Percentiles rank a stretch among this genome's conserved stretches.
phyloP scores from a whole-genome alignment of 2,797 vertebrate species.

The Otolemur crassicaudatus region DNA sequence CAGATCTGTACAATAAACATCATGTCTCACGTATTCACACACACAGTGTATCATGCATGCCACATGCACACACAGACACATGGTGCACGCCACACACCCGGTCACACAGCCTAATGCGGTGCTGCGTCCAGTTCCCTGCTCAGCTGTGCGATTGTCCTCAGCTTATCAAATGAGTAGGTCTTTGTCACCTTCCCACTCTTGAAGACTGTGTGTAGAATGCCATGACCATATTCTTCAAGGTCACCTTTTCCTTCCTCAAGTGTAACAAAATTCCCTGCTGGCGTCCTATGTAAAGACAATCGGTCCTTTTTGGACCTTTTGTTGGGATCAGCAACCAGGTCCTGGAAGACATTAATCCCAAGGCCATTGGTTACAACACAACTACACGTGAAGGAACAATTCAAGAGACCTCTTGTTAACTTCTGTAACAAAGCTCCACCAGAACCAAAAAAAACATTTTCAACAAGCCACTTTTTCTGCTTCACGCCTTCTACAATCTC shows the following conservation, averaged over 20 bases:
- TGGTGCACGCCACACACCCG: not conserved
- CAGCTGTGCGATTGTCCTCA: constrained; percentile 94
- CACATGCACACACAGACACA: constrained; percentile 70
- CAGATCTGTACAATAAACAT: constrained; percentile 92
- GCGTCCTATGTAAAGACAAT: constrained; percentile 92
- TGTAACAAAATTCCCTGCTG: constrained; percentile 91
- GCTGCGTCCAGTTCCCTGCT: constrained; percentile 90
- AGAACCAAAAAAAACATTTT: constrained; percentile 94
- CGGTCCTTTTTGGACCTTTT: constrained; percentile 95
- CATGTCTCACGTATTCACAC: constrained; percentile 84
- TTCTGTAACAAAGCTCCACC: constrained; percentile 94
- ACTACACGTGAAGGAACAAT: constrained; percentile 95
- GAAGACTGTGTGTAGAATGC: constrained; percentile 94
- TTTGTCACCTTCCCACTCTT: constrained; percentile 92
- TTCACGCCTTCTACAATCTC: constrained; percentile 83
- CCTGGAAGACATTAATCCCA: constrained; percentile 95
- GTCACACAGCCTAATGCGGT: constrained; percentile 88
- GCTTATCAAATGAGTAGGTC: constrained; percentile 94
- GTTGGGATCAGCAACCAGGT: constrained; percentile 93
- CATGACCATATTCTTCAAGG: constrained; percentile 93
- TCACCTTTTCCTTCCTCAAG: constrained; percentile 95
- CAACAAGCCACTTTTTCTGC: constrained; percentile 90
- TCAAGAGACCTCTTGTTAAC: constrained; percentile 94
- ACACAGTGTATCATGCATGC: constrained; percentile 73
- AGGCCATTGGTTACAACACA: constrained; percentile 94